Conservation (phyloP, 2,113 vertebrate species). For the Peromyscus maniculatus region DNA sequence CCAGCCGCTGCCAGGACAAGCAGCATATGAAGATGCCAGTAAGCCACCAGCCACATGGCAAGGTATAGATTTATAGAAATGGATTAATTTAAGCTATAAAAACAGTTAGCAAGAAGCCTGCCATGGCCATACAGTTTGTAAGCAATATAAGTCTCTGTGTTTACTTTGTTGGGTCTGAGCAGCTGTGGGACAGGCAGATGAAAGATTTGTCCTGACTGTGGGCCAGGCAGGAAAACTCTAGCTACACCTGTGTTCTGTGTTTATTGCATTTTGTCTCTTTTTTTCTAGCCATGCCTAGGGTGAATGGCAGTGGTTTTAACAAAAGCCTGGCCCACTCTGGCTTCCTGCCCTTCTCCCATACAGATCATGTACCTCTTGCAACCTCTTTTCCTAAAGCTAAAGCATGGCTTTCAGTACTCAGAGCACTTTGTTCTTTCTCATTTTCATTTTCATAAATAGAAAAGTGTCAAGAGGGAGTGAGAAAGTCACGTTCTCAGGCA, state of each 20-base stretch:
- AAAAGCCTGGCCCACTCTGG: neutral
- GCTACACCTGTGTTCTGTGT: neutral
- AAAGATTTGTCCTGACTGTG: too few relatives aligned
- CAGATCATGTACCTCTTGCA: neutral
- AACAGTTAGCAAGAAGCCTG: too few relatives aligned
- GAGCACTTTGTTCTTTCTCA: neutral
- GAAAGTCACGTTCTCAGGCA: neutral
- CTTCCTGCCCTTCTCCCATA: neutral
- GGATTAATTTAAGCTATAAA: too few relatives aligned
- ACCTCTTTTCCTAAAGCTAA: neutral
- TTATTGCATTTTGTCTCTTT: neutral
- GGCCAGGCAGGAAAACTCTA: too few relatives aligned
- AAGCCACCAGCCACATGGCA: too few relatives aligned
- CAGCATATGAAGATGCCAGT: too few relatives aligned
- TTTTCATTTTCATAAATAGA: neutral
- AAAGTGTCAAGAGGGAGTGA: neutral
- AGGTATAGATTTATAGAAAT: too few relatives aligned
- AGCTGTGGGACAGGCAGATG: too few relatives aligned
- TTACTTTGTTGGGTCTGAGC: too few relatives aligned
- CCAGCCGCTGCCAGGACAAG: too few relatives aligned
- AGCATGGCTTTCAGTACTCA: neutral
- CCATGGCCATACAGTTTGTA: too few relatives aligned
- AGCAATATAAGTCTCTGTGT: too few relatives aligned
- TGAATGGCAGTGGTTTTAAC: neutral
- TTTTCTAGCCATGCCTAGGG: neutral